Evolutionary conservation across 2,113 vertebrate species (phyloP), one percentile per base, ranked within the genome.

Genomic region (Colistium nudipinnis): DNA sequence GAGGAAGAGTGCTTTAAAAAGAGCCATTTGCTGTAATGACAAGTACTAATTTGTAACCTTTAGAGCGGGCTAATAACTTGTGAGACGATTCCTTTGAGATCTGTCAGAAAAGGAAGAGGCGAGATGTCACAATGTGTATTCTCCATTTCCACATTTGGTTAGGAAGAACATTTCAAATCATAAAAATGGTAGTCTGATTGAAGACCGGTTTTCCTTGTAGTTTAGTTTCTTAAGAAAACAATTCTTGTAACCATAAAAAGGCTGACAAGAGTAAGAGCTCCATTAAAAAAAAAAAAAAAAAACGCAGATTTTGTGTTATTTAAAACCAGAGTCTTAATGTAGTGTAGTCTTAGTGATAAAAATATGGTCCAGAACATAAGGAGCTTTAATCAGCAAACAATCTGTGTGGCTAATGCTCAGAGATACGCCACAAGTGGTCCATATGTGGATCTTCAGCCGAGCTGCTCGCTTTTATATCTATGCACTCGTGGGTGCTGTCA

Each of bases 1-100:
- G 79, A 39, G 19, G 80, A 72, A 35, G 41, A 76, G 48, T 61
- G 53, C 57, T 77, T 65, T 19, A 77, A 80, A 86, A 80, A 53
- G 45, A 41, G 28, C 36, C 82, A 59, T 78, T 69, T 69, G 36
- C 76, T 75, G 51, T 74, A 63, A 62, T 68, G 81, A 78, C 69
- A 73, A 53, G 73, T 82, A 87, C 80, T 85, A 86, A 88, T 89
- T 87, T 86, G 72, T 83, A 75, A 88, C 82, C 79, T 84, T 86
- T 82, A 45, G 56, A 27, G 48, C 25, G 62, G 44, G 69, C 80
- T 78, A 78, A 85, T 71, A 85, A 80, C 71, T 74, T 39, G 57
- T 30, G 74, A 89, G 78, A 67, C 60, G 49, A 47, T 60, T 73
- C 78, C 68, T 47, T 54, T 68, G 62, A 48, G 27, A 59, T 60